phyloP scores from a whole-genome alignment of 2,888 invertebrate genomes.

The Xanthia icteritia region DNA sequence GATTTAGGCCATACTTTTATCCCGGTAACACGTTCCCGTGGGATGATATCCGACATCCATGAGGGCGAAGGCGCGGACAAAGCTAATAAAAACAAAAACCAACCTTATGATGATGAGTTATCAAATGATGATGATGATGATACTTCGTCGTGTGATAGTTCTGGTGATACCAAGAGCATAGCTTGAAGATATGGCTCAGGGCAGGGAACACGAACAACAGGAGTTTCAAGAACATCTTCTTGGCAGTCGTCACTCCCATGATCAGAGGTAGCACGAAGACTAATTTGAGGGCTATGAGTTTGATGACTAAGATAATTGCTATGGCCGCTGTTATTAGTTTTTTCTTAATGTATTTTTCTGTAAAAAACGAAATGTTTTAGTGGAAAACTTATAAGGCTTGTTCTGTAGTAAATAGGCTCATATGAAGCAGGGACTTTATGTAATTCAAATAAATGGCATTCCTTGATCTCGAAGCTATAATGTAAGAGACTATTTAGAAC shows the following conservation, averaged over 20 bases:
- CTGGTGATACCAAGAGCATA: slow-evolving; percentile 95
- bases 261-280: slow-evolving; percentile 94
- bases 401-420: not conserved
- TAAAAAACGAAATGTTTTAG: slow-evolving; percentile 70
- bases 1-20: no score
- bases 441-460: not conserved
- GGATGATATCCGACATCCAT: no score
- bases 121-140: slow-evolving; percentile 95
- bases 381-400: not conserved
- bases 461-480: not conserved
- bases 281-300: slow-evolving; percentile 94
- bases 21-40: no score
- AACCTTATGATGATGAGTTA: slow-evolving; percentile 93
- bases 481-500: not conserved
- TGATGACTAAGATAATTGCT: slow-evolving; percentile 94
- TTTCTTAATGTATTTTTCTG: slow-evolving; percentile 94
- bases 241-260: slow-evolving; percentile 95
- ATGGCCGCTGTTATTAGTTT: slow-evolving; percentile 94
- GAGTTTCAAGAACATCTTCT: slow-evolving; percentile 95
- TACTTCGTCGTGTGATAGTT: slow-evolving; percentile 93
- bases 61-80: no score
- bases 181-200: slow-evolving; percentile 95
- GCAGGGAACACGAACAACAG: slow-evolving; percentile 95
- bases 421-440: not conserved
- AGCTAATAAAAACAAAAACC: slow-evolving; percentile 16